Percentiles rank a stretch among this genome's conserved stretches.
These are phyloP conservation scores for Hydrocynus forskahlii DNA, from an alignment of 2,797 vertebrate species.

Conservation along the genomic window DNA sequence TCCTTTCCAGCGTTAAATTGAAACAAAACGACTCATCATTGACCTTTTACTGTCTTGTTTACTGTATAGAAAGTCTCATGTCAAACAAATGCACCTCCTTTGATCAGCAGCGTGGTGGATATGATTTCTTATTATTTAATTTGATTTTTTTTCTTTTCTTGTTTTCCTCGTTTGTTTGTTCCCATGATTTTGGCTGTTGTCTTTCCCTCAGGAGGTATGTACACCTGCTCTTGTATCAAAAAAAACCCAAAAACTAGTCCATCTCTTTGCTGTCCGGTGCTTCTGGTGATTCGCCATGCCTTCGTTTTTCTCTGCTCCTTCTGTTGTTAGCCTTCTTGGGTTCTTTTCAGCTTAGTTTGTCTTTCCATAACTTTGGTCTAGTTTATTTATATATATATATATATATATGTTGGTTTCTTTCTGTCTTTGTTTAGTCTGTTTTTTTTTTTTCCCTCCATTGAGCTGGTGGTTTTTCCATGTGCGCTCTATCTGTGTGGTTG, in stretches of 20 bases:
- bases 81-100: conserved; percentile 66
- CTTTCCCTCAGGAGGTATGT: conserved; percentile 99
- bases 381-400: conserved; percentile 33
- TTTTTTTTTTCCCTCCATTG: conserved; percentile 63
- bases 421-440: conserved; percentile 67
- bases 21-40: background rate
- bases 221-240: conserved; percentile 79
- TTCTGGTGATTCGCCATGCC: conserved; percentile 83
- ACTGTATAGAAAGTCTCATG: conserved; percentile 32
- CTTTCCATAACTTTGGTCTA: conserved; percentile 66
- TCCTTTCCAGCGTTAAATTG: background rate
- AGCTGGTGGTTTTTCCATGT: conserved; percentile 66
- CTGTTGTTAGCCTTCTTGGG: conserved; percentile 49
- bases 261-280: conserved; percentile 82
- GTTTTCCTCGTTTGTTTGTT: conserved; percentile 88
- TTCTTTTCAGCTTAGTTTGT: conserved; percentile 67
- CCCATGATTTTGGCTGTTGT: conserved; percentile 98
- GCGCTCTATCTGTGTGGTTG: conserved; percentile 58
- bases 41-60: conserved; percentile 10
- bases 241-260: conserved; percentile 74
- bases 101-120: conserved; percentile 67
- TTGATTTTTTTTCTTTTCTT: conserved; percentile 91
- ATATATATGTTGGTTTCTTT: conserved; percentile 49
- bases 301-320: conserved; percentile 66
- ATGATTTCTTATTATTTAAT: conserved; percentile 85